Percentiles rank a stretch among this genome's conserved stretches.
These are phyloP conservation scores for Todiramphus saurophagus DNA, from an alignment of 2,113 vertebrate species.

Conservation along the genomic window DNA sequence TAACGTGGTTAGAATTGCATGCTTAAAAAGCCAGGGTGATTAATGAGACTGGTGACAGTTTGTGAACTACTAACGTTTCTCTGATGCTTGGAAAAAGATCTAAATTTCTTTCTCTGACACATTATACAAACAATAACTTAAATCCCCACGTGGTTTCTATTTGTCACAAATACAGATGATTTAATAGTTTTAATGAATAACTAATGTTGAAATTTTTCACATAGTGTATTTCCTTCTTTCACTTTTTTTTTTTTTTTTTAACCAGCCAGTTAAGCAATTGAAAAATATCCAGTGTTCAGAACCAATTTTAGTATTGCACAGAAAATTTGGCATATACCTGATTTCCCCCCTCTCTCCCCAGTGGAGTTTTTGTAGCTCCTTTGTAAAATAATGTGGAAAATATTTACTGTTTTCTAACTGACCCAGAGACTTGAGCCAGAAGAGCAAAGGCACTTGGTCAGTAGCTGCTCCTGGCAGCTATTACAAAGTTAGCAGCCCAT, in stretches of 20 bases:
- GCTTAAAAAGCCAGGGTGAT: conserved; percentile 13
- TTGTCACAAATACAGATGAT: not conserved
- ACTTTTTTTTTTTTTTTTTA: not conserved
- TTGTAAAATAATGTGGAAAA: not conserved
- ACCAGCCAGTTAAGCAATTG: not conserved
- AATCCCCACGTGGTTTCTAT: conserved; percentile 13
- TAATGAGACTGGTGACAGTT: conserved; percentile 27
- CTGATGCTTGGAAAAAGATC: conserved; percentile 37
- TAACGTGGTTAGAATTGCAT: not conserved
- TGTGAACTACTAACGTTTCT: not conserved
- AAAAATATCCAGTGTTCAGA: not conserved
- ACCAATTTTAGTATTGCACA: not conserved
- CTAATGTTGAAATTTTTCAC: not conserved
- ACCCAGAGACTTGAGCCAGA: not conserved
- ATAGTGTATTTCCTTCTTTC: not conserved
- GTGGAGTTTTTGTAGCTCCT: not conserved
- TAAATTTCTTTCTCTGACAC: conserved; percentile 15
- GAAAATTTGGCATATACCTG: not conserved
- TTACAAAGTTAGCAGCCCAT: conserved; percentile 17
- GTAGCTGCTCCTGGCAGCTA: conserved; percentile 40
- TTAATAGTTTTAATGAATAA: conserved; percentile 13
- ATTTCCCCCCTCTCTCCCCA: not conserved
- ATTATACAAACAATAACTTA: conserved; percentile 22
- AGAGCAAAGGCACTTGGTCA: not conserved
- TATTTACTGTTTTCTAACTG: not conserved